Conservation (phyloP, 2,888 invertebrate genomes). For the Cabera pusaria region DNA sequence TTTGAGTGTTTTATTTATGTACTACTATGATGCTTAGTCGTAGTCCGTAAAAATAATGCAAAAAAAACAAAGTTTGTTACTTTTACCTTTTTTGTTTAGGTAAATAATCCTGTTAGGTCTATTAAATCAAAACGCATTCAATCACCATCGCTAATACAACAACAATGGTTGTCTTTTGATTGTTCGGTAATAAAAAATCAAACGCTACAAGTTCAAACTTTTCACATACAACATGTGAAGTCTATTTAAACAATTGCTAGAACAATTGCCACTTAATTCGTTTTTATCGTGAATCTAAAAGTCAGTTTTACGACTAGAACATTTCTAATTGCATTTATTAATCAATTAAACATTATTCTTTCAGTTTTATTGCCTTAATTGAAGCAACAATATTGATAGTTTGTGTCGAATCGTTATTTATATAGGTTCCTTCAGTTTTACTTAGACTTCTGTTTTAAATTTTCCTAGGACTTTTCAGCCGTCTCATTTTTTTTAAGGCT, state of each 20-base stretch:
- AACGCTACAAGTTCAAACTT: conserved; percentile 10
- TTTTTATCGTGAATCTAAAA: conserved; percentile 43
- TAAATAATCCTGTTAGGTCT: no score
- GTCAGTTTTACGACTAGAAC: conserved; percentile 39
- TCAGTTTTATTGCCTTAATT: conserved; percentile 27
- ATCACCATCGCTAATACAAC: no score
- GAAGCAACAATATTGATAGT: conserved; percentile 28
- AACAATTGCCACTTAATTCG: conserved; percentile 44
- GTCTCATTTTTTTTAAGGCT: conserved; percentile 3
- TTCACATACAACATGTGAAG: conserved; percentile 34
- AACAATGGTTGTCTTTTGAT: no score
- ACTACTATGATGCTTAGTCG: no score
- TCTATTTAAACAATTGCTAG: conserved; percentile 30
- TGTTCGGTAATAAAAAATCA: no score
- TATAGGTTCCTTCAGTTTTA: conserved; percentile 14
- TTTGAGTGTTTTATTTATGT: no score
- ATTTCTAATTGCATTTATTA: conserved; percentile 44
- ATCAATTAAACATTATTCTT: conserved; percentile 45
- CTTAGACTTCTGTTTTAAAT: conserved; percentile 24
- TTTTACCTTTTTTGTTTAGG: no score
- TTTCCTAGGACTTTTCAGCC: conserved; percentile 2
- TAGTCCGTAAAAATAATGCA: no score
- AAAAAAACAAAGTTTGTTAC: no score
- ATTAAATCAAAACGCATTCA: no score
- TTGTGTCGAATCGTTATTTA: conserved; percentile 24